These are phyloP conservation scores for Sympetrum striolatum DNA, from an alignment of 2,888 invertebrate species.

Conservation along the genomic window DNA sequence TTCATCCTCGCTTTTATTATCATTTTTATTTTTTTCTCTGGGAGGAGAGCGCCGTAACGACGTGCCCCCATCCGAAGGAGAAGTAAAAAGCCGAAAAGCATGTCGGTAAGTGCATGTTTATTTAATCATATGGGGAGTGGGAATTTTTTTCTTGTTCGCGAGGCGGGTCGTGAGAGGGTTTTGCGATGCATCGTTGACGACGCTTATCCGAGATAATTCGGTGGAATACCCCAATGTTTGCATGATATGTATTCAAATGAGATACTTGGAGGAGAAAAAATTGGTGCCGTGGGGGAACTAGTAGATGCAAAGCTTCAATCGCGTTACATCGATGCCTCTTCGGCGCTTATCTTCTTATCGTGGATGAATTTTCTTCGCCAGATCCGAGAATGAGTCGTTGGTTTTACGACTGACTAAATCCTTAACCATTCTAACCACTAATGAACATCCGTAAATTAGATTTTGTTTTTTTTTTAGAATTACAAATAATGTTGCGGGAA, in stretches of 20 bases:
- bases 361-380: too few relatives aligned
- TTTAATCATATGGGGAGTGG: constrained; percentile 15
- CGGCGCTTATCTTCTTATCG: background rate
- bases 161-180: background rate
- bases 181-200: background rate
- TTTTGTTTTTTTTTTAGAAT: background rate
- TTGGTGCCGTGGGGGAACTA: background rate
- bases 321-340: background rate
- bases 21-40: background rate
- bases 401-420: too few relatives aligned
- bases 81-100: constrained; percentile 18
- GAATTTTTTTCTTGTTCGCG: background rate
- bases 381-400: too few relatives aligned
- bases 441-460: too few relatives aligned
- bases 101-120: constrained; percentile 21
- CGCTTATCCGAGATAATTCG: background rate
- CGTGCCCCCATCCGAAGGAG: background rate
- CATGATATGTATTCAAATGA: background rate
- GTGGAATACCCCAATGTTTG: background rate
- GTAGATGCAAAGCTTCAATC: background rate
- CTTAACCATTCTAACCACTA: too few relatives aligned
- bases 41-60: background rate
- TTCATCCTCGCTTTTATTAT: background rate
- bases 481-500: background rate
- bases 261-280: background rate